Conservation (phyloP, 92 coral and sea anemone genomes). For the Actinernus sp. region DNA sequence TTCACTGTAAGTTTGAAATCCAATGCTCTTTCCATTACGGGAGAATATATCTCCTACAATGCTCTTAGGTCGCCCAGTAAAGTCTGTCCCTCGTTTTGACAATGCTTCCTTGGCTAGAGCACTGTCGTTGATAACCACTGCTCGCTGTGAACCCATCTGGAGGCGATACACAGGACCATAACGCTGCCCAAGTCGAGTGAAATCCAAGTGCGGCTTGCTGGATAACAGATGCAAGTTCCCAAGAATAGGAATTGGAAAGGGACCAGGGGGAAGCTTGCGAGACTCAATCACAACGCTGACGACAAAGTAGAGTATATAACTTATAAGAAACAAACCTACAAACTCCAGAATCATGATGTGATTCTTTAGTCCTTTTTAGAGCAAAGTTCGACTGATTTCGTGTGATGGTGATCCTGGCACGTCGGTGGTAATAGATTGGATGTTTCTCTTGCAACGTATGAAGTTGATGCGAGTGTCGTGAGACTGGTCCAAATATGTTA, state of each 20-base stretch:
- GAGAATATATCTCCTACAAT: slow-evolving; percentile 68
- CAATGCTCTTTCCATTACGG: slow-evolving; percentile 52
- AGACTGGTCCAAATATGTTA: no score
- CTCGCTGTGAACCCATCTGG: slow-evolving; percentile 61
- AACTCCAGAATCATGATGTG: no score
- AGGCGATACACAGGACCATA: slow-evolving; percentile 77
- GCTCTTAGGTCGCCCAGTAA: slow-evolving; percentile 75
- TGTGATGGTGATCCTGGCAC: no score
- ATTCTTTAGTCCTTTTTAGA: no score
- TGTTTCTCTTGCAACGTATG: no score
- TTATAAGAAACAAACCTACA: no score
- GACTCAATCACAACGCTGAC: background rate
- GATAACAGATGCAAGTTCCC: slow-evolving; percentile 77
- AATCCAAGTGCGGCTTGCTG: slow-evolving; percentile 62
- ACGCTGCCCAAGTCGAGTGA: slow-evolving; percentile 51
- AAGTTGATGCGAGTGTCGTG: no score
- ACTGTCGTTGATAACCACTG: slow-evolving; percentile 69
- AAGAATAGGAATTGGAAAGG: slow-evolving; percentile 80
- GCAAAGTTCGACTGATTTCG: no score
- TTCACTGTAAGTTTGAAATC: slow-evolving; percentile 66
- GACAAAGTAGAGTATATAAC: background rate
- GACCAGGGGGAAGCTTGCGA: slow-evolving; percentile 80
- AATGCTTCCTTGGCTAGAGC: slow-evolving; percentile 79
- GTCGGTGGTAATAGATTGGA: no score
- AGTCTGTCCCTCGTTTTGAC: slow-evolving; percentile 56